Percentiles rank a stretch among this genome's conserved stretches.
Evolutionary conservation across 2,888 invertebrate species (phyloP).

Genomic region (Troides aeacus): DNA sequence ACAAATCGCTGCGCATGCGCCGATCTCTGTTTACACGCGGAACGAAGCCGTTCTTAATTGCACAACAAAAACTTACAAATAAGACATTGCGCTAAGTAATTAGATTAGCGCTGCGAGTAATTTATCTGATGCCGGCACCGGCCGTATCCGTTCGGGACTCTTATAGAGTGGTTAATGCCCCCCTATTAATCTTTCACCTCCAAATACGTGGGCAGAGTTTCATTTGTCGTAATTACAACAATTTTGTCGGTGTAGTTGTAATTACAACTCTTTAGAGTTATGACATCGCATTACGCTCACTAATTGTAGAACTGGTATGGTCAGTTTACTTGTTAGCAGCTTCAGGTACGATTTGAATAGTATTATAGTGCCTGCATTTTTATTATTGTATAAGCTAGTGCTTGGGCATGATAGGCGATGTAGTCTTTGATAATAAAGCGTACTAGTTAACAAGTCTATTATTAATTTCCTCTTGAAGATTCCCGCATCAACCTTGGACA

Average conservation of each 20-base stretch:
- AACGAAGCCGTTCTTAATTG: constrained; percentile 62
- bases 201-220: constrained; percentile 27
- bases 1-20: constrained; percentile 51
- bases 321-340: neutral
- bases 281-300: constrained; percentile 23
- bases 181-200: constrained; percentile 24
- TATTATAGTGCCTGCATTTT: neutral
- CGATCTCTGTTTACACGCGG: constrained; percentile 56
- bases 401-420: no score
- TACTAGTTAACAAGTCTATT: no score
- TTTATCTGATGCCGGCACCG: constrained; percentile 38
- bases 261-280: constrained; percentile 18
- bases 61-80: constrained; percentile 70
- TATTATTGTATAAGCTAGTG: neutral
- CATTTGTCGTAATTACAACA: constrained; percentile 25
- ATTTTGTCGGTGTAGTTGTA: constrained; percentile 22
- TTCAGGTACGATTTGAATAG: neutral
- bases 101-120: constrained; percentile 71
- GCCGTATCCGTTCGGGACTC: constrained; percentile 22
- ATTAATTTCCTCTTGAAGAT: no score
- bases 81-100: constrained; percentile 77
- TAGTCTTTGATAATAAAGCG: no score
- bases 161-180: constrained; percentile 37
- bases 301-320: constrained; percentile 6
- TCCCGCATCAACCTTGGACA: no score